Conservation (phyloP, 2,113 vertebrate genomes). For the Bubo blakistoni region DNA sequence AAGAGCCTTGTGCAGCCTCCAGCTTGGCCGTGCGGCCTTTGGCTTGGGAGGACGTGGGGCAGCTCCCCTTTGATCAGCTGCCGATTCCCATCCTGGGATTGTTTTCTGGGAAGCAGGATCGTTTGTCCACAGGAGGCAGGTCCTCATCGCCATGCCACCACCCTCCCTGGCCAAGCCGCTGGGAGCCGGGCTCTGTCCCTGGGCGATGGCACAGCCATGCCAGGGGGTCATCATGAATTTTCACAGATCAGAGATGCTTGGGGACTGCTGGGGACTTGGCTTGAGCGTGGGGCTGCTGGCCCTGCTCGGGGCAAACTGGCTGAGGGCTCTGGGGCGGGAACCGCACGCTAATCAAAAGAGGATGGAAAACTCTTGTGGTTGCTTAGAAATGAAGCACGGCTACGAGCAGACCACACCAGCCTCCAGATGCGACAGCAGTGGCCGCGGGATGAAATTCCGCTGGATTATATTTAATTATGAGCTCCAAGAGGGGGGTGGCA, state of each 20-base stretch:
- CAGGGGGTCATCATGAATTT: accelerated
- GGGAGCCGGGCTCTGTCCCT: neutral
- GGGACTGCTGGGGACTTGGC: neutral
- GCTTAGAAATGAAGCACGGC: neutral
- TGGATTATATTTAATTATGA: neutral
- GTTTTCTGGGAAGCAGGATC: neutral
- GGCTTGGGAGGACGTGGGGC: accelerated
- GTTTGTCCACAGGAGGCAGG: accelerated
- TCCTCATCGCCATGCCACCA: neutral
- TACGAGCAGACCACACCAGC: neutral
- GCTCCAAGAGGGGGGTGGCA: accelerated
- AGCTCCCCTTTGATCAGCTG: neutral
- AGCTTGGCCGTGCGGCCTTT: no score
- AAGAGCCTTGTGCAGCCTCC: neutral
- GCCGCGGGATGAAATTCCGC: neutral
- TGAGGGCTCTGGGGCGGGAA: neutral
- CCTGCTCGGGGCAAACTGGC: neutral
- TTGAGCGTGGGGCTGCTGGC: neutral
- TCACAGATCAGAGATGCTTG: accelerated
- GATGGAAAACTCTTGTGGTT: conserved; percentile 17
- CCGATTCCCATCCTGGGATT: accelerated
- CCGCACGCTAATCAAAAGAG: neutral
- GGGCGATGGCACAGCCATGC: neutral
- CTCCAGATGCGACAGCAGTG: neutral
- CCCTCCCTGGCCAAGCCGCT: neutral